phyloP scores from a whole-genome alignment of 2,888 invertebrate species.

The Stramonita haemastoma region DNA sequence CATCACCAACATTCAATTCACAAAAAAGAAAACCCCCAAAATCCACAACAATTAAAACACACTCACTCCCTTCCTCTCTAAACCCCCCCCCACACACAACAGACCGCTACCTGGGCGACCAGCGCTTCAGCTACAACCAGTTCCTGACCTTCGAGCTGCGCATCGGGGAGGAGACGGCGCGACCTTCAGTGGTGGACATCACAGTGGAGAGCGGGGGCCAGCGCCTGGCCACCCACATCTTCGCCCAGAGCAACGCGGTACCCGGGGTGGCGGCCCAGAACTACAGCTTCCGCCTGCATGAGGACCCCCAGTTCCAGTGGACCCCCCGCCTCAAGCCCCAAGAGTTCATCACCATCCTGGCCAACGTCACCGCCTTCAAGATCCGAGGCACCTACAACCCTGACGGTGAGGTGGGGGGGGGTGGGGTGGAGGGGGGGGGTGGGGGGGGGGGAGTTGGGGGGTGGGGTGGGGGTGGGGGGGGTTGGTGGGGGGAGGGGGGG shows the following conservation, averaged over 20 bases:
- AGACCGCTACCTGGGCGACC: conserved; percentile 83
- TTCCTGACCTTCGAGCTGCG: conserved; percentile 92
- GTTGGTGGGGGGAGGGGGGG: neutral
- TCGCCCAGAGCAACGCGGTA: conserved; percentile 91
- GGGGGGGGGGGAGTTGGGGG: neutral
- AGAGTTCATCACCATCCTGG: conserved; percentile 93
- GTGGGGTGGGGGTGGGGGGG: neutral
- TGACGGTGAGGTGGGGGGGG: conserved; percentile 81
- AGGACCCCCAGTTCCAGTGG: conserved; percentile 95
- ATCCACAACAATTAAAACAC: too few relatives aligned
- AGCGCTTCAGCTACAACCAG: conserved; percentile 92
- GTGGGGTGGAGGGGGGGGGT: neutral
- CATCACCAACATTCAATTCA: too few relatives aligned
- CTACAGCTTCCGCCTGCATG: conserved; percentile 92
- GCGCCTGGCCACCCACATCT: conserved; percentile 91
- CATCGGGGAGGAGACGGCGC: conserved; percentile 86
- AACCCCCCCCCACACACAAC: conserved; percentile 50
- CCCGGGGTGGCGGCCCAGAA: conserved; percentile 81
- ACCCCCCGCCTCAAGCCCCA: conserved; percentile 91
- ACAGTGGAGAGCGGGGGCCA: conserved; percentile 90
- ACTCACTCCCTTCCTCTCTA: conserved; percentile 31
- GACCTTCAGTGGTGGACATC: conserved; percentile 90
- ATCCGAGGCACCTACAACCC: conserved; percentile 94
- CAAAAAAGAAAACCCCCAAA: too few relatives aligned
- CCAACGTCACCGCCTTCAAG: conserved; percentile 95